These are phyloP conservation scores for Lasioglossum morio DNA, from an alignment of 2,888 invertebrate species.

Conservation along the genomic window DNA sequence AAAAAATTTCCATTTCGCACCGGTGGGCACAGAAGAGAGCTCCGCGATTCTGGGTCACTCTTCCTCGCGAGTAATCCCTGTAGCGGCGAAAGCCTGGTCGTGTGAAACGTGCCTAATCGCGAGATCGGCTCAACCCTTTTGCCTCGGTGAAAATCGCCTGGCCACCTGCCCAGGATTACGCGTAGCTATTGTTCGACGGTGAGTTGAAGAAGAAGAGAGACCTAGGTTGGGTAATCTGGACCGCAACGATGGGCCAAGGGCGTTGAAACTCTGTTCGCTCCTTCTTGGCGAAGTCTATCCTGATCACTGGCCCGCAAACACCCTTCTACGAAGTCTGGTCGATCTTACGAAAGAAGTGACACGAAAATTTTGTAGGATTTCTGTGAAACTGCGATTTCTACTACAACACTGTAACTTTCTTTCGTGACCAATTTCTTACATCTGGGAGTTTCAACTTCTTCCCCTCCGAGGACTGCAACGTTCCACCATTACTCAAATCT, in stretches of 20 bases:
- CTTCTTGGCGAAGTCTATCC: background rate
- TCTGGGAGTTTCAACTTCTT: background rate
- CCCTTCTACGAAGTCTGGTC: background rate
- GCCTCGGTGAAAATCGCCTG: slow-evolving; percentile 54
- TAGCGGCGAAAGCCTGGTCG: slow-evolving; percentile 41
- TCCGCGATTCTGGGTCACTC: slow-evolving; percentile 57
- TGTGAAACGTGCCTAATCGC: slow-evolving; percentile 70
- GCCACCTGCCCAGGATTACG: slow-evolving; percentile 71
- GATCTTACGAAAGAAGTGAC: background rate
- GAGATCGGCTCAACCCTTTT: slow-evolving; percentile 72
- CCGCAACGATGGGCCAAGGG: slow-evolving; percentile 42
- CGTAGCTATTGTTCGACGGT: slow-evolving; percentile 60
- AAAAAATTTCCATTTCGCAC: slow-evolving; percentile 44
- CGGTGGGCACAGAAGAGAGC: slow-evolving; percentile 28
- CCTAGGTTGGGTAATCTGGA: slow-evolving; percentile 39
- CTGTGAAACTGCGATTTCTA: too few species aligned
- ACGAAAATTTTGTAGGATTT: background rate
- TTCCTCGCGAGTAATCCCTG: slow-evolving; percentile 42
- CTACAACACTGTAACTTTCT: background rate
- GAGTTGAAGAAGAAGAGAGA: slow-evolving; percentile 20
- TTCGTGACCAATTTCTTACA: background rate
- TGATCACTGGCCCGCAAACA: background rate
- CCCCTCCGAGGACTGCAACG: too few species aligned
- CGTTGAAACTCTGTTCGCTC: background rate
- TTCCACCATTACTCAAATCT: too few species aligned